phyloP scores from a whole-genome alignment of 2,113 vertebrate genomes.

The Pterocles burchelli region DNA sequence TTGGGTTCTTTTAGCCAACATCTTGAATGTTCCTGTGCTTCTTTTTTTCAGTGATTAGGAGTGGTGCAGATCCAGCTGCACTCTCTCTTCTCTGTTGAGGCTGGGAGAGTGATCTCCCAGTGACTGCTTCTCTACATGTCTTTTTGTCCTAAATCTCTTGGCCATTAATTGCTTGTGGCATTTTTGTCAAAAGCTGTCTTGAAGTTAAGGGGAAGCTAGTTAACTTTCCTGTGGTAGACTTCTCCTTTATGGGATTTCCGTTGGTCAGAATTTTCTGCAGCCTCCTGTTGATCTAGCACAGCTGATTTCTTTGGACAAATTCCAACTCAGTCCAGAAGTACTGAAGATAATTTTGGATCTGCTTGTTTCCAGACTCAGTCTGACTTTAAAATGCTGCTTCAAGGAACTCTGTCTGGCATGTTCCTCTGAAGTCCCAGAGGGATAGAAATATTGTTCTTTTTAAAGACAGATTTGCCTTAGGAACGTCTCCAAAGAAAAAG shows the following conservation, averaged over 20 bases:
- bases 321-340: conserved; percentile 42
- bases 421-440: conserved; percentile 29
- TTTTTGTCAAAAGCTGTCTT: not conserved
- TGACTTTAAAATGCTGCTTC: conserved; percentile 20
- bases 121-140: not conserved
- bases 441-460: conserved; percentile 14
- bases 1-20: not conserved
- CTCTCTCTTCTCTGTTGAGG: not conserved
- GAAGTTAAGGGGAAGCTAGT: not conserved
- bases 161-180: not conserved
- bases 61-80: not conserved
- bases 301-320: conserved; percentile 33
- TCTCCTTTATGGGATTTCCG: not conserved
- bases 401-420: conserved; percentile 34
- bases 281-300: conserved; percentile 32
- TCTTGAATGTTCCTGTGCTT: not conserved
- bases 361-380: conserved; percentile 15
- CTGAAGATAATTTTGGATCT: conserved; percentile 33
- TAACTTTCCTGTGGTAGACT: not conserved
- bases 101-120: not conserved
- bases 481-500: not conserved
- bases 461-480: conserved; percentile 1
- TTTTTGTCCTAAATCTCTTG: not conserved
- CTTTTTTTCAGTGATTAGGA: not conserved
- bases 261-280: not conserved